These are phyloP conservation scores for Antheraea assamensis DNA, from an alignment of 2,888 invertebrate genomes.

Conservation along the genomic window DNA sequence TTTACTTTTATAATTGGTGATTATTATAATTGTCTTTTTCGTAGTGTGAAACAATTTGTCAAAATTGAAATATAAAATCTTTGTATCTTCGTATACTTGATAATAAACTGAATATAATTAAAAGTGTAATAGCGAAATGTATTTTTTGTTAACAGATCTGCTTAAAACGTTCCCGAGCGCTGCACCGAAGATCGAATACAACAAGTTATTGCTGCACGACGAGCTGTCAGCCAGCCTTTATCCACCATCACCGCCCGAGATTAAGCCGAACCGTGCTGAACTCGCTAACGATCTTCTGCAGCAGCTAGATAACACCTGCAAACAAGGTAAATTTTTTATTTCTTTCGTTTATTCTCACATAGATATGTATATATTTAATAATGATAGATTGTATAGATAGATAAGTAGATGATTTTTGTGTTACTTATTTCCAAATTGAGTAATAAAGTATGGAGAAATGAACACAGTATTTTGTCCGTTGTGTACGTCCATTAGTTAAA, in stretches of 20 bases:
- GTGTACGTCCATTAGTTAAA: too few relatives aligned
- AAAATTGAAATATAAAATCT: too few relatives aligned
- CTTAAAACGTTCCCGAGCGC: conserved; percentile 69
- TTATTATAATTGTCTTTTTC: too few relatives aligned
- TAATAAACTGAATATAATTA: not conserved
- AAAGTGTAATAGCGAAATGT: not conserved
- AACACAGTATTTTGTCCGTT: too few relatives aligned
- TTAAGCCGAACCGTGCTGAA: conserved; percentile 79
- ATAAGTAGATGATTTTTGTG: not conserved
- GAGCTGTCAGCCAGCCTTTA: conserved; percentile 60
- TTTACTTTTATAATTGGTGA: too few relatives aligned
- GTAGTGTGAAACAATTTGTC: not conserved
- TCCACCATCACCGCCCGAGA: conserved; percentile 70
- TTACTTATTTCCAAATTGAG: too few relatives aligned
- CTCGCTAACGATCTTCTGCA: conserved; percentile 85
- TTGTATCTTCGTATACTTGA: not conserved
- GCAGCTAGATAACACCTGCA: conserved; percentile 86
- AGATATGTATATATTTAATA: not conserved
- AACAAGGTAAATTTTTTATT: conserved; percentile 79
- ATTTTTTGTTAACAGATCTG: conserved; percentile 57
- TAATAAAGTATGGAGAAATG: too few relatives aligned
- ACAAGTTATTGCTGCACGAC: conserved; percentile 53
- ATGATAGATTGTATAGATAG: too few relatives aligned
- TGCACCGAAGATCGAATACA: conserved; percentile 65
- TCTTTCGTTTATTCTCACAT: not conserved